Conservation (phyloP, 2,888 invertebrate species). For the Tipula lateralis region DNA sequence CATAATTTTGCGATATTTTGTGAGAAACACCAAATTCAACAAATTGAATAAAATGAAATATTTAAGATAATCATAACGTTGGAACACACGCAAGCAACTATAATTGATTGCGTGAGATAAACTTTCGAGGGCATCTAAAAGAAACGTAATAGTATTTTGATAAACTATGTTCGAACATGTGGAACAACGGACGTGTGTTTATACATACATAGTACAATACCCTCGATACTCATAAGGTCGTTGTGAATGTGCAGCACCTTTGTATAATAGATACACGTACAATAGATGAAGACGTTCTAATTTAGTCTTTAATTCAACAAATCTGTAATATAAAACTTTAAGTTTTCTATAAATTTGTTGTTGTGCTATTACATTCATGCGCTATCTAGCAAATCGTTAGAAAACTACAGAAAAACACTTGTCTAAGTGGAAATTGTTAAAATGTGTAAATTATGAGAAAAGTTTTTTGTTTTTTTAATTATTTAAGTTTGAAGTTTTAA, state of each 20-base stretch:
- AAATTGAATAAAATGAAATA: neutral
- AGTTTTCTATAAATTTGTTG: neutral
- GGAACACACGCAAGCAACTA: neutral
- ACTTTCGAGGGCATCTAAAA: neutral
- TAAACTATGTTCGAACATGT: neutral
- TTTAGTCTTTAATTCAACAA: neutral
- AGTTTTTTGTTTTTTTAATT: neutral
- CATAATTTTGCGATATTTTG: neutral
- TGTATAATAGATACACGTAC: neutral
- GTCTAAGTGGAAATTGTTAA: neutral
- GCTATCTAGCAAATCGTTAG: neutral
- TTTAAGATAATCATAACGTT: neutral
- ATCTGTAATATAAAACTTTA: neutral
- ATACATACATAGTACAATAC: neutral
- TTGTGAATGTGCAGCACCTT: neutral
- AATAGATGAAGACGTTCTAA: neutral
- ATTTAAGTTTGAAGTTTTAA: neutral
- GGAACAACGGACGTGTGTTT: neutral
- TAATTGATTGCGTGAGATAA: neutral
- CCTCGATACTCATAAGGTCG: neutral
- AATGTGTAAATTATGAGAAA: conserved; percentile 11
- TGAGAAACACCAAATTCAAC: neutral
- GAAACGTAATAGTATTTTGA: neutral
- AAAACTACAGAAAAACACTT: neutral
- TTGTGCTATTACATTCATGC: neutral